phyloP scores from a whole-genome alignment of 1,140 invertebrate genomes.

The Papilio glaucus region DNA sequence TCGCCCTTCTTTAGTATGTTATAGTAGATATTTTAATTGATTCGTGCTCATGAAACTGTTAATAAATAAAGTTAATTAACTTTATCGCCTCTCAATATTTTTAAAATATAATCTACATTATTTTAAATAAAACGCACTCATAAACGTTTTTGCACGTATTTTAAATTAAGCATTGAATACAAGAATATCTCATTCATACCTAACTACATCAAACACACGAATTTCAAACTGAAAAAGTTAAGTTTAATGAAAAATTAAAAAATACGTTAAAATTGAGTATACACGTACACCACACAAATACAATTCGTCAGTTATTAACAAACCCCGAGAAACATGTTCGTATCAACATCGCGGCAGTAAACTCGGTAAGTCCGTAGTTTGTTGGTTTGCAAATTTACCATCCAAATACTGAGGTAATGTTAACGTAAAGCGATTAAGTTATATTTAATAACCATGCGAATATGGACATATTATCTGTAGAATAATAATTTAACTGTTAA shows the following conservation, averaged over 20 bases:
- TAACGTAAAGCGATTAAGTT: neutral
- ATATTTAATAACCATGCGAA: neutral
- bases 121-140: too few relatives aligned
- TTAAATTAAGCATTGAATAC: neutral
- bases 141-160: too few relatives aligned
- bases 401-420: neutral
- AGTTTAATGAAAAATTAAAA: neutral
- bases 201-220: conserved; percentile 1
- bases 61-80: too few relatives aligned
- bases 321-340: conserved; percentile 10
- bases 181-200: neutral
- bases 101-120: too few relatives aligned
- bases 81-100: too few relatives aligned
- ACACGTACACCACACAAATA: too few relatives aligned
- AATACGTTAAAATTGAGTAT: too few relatives aligned
- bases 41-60: too few relatives aligned
- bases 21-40: too few relatives aligned
- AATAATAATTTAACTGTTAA: neutral
- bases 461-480: neutral
- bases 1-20: too few relatives aligned
- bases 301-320: conserved; percentile 22
- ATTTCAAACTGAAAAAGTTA: neutral
- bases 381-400: conserved; percentile 9
- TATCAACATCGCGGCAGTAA: conserved; percentile 1
- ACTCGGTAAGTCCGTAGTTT: neutral